Base-by-base conservation (phyloP, 2,797 vertebrate genomes). In the Anguilla pacifica region DNA sequence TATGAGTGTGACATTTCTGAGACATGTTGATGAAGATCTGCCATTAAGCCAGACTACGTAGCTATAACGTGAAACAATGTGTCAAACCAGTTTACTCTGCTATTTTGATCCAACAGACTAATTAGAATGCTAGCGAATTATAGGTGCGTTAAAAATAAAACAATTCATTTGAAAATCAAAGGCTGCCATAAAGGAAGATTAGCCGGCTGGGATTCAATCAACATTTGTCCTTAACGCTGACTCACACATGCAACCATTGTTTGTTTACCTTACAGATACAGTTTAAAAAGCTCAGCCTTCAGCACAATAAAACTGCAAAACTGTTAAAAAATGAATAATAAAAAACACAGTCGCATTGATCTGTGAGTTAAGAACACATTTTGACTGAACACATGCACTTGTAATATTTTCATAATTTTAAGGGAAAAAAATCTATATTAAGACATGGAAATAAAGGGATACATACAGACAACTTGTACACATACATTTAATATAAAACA, bases 1-100 rank as follows among this genome's bases (percentile, higher is more conserved):
- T 70, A 70, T n/a, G 64, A 70, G 25, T 70, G n/a, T 70, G 64
- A 70, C 64, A 70, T 70, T n/a, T 70, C 64, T 70, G 64, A 70
- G 2, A 6, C n/a, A n/a, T 70, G 64, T 70, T 70, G 31, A 77
- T 35, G n/a, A 77, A 77, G 3, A 77, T 77, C 31, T 39, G 72
- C 31, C 72, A 35, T 77, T 77, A 22, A 39, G 72, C 15, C 72
- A 13, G 15, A 17, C 39, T 77, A 77, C 39, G 72, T 10, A 39
- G 72, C 11, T 39, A 4, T 15, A 77, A 15, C 28, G 39, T 6
- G 72, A 35, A 77, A 19, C 35, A 6, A 19, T 77, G 72, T 77
- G 31, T 77, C 72, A 39, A 77, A 39, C 35, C n/a, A 35, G 0
- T 10, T 70, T 15, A 70, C 25, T 13, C 72, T 74, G 28, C 11